Evolutionary conservation across 2,797 vertebrate species (phyloP), one percentile per base, ranked within the genome.

Genomic region (Mus minutoides): DNA sequence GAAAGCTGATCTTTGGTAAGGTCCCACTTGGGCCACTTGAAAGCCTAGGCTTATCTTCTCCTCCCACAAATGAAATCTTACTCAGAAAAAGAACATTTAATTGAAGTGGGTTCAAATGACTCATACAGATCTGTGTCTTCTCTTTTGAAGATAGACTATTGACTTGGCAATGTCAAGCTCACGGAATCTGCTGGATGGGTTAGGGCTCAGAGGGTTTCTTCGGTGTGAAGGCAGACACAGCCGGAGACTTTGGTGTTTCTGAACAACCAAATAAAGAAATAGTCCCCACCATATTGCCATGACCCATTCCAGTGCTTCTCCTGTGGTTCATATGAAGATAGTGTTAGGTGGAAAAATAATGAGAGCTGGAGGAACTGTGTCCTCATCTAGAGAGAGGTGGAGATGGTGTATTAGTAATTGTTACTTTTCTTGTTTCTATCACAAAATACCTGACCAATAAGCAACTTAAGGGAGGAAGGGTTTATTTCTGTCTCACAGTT

Each of bases 21-120:
- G 58, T 60, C 52, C 46, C 3, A 24, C n/a, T 77, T 49, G 58
- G 69, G 54, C 34, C 2, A 6, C 46, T 43, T 82, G 21, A 46
- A 86, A 86, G 52, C 21, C 54, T 24, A 64, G 24, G 37, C 21
- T 93, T 95, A 75, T 92, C 85, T 88, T 87, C 83, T 88, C 40
- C n/a, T 93, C 90, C 12, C n/a, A 87, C 40, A 90, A 54, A 43
- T 8, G 29, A 89, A 92, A 89, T 54, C 21, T 37, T 46, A 58
- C 17, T 90, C 22, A 91, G 79, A 75, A 82, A 79, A 94, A 22
- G 46, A 77, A 4, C 80, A 77, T 80, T 58, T 46, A 19, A 73
- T 52, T 84, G 46, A 54, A 37, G 34, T 22, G 6, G 56, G 29
- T 79, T 52, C 37, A n/a, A 78, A 43, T 40, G 60, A 64, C 84